A percentile compares a stretch with the other conserved stretches of the same genome.
Conservation (phyloP, 2,797 vertebrate genomes). For the Xyrichtys novacula region DNA sequence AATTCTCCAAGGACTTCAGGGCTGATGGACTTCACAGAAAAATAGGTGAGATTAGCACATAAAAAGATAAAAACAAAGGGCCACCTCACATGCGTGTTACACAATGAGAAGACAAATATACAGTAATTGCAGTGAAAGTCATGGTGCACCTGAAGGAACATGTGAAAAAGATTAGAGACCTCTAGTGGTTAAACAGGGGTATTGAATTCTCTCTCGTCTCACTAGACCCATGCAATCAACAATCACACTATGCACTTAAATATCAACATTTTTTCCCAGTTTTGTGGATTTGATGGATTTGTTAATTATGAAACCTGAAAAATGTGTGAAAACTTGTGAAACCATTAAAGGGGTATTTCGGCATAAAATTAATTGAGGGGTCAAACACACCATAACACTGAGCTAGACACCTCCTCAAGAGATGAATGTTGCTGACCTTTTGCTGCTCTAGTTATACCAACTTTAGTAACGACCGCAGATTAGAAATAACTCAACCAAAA, state of each 20-base stretch:
- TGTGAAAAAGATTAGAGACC: background rate
- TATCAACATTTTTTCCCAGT: background rate
- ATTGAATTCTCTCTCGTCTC: slow-evolving; percentile 1
- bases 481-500: too few relatives aligned
- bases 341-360: too few relatives aligned
- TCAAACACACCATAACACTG: too few relatives aligned
- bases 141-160: background rate
- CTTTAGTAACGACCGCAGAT: too few relatives aligned
- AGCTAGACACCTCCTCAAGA: too few relatives aligned
- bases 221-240: background rate
- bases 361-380: too few relatives aligned
- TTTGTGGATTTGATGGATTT: background rate
- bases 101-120: background rate
- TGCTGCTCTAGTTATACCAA: too few relatives aligned
- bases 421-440: too few relatives aligned
- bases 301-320: background rate
- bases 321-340: too few relatives aligned
- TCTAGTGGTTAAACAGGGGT: slow-evolving; percentile 42
- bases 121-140: slow-evolving; percentile 1
- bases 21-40: slow-evolving; percentile 86
- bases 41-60: slow-evolving; percentile 77
- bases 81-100: background rate
- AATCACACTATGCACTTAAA: background rate
- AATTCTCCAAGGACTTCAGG: slow-evolving; percentile 86
- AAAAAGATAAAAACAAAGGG: too few relatives aligned